A percentile compares a stretch with the other conserved stretches of the same genome.
These are phyloP conservation scores for Diorhabda sublineata DNA, from an alignment of 1,140 invertebrate genomes.

Conservation along the genomic window DNA sequence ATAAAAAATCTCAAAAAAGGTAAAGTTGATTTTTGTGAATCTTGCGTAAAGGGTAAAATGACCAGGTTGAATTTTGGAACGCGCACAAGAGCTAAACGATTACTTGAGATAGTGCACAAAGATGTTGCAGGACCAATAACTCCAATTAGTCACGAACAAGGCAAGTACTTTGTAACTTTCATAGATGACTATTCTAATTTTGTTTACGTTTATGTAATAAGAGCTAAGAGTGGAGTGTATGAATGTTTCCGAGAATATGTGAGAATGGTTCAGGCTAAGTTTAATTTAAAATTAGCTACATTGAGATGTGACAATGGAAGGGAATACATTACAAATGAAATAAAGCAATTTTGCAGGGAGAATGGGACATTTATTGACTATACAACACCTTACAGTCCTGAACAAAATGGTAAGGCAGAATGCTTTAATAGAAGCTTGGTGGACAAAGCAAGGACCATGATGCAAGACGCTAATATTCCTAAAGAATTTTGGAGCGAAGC, in stretches of 20 bases:
- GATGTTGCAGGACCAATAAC: constrained; percentile 25
- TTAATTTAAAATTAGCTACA: no score
- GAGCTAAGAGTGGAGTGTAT: neutral
- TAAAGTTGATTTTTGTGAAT: constrained; percentile 28
- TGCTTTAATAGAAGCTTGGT: constrained; percentile 48
- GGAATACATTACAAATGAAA: constrained; percentile 30
- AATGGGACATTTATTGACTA: constrained; percentile 30
- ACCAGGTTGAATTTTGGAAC: constrained; percentile 31
- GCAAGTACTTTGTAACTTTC: constrained; percentile 44
- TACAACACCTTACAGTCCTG: constrained; percentile 47
- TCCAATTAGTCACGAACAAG: constrained; percentile 33
- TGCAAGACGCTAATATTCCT: constrained; percentile 5
- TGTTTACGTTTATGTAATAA: constrained; percentile 18
- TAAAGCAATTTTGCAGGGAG: constrained; percentile 31
- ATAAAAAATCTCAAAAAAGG: constrained; percentile 7
- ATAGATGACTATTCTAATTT: constrained; percentile 25
- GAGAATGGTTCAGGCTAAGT: neutral
- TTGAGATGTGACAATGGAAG: constrained; percentile 29
- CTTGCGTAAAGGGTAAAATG: constrained; percentile 34
- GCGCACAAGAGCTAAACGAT: constrained; percentile 27
- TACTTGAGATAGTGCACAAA: constrained; percentile 6
- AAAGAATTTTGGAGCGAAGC: constrained; percentile 34
- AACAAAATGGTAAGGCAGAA: constrained; percentile 53
- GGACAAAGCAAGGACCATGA: constrained; percentile 45
- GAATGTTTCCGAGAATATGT: constrained; percentile 18